Conservation (phyloP, 2,888 invertebrate species). For the Acronicta psi region DNA sequence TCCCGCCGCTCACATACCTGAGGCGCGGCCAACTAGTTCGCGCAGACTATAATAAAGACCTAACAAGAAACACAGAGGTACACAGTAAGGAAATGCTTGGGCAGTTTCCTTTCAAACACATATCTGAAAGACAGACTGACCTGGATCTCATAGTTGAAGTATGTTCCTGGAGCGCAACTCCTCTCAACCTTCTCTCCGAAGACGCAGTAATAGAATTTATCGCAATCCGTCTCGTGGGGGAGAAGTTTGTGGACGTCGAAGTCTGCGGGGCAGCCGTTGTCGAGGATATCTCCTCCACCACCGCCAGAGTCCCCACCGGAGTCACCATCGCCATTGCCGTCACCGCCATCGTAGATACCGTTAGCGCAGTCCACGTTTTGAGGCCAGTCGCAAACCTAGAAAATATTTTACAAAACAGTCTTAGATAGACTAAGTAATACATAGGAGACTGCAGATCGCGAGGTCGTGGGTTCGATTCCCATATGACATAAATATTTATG, state of each 20-base stretch:
- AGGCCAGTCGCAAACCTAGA: conserved; percentile 35
- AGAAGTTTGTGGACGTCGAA: conserved; percentile 60
- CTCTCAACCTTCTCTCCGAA: conserved; percentile 60
- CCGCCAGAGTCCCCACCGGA: no score
- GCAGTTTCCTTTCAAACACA: conserved; percentile 11
- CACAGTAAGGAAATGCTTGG: conserved; percentile 16
- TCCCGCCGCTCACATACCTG: no score
- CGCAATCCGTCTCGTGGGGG: conserved; percentile 68
- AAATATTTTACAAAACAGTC: not conserved
- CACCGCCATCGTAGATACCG: not conserved
- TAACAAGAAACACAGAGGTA: conserved; percentile 28
- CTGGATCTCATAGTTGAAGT: conserved; percentile 69
- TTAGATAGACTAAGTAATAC: no score
- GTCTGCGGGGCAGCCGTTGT: conserved; percentile 68
- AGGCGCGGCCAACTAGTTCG: no score
- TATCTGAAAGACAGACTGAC: conserved; percentile 52
- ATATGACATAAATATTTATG: no score
- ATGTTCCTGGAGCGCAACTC: conserved; percentile 59
- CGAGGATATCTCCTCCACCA: conserved; percentile 32
- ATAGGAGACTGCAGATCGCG: no score
- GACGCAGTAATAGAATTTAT: conserved; percentile 69
- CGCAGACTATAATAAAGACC: no score
- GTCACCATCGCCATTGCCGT: not conserved
- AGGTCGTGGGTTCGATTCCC: no score
- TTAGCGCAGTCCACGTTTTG: conserved; percentile 24